phyloP scores from a whole-genome alignment of 2,797 vertebrate species.

The Arrhamphus sclerolepis region DNA sequence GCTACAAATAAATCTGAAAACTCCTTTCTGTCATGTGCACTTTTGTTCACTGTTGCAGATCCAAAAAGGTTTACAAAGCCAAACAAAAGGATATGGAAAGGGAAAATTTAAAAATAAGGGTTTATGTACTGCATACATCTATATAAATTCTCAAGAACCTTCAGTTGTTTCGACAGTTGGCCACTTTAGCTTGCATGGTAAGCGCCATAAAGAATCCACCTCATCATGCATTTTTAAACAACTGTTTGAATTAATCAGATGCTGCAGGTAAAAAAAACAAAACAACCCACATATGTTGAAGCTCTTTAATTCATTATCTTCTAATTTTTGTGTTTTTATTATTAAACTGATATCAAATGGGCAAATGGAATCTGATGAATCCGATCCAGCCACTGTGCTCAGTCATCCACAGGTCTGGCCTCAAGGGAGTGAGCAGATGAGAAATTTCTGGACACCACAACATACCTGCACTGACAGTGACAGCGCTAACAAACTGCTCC shows the following conservation, averaged over 20 bases:
- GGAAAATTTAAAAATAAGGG: conserved; percentile 25
- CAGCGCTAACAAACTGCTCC: conserved; percentile 89
- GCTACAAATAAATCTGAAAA: no score
- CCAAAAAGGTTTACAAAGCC: conserved; percentile 35
- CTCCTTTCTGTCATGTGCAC: no score
- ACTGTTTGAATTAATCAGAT: conserved; percentile 26
- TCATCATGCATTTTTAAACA: conserved; percentile 58
- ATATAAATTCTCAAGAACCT: conserved; percentile 32
- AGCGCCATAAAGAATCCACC: conserved; percentile 25
- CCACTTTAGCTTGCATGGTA: conserved; percentile 35
- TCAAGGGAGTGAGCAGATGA: conserved; percentile 41
- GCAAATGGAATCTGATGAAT: conserved; percentile 33
- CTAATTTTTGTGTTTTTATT: conserved; percentile 15
- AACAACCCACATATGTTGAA: conserved; percentile 20
- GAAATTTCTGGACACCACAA: conserved; percentile 23
- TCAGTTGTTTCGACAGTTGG: conserved; percentile 34
- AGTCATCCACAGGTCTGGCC: conserved; percentile 32
- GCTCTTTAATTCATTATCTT: conserved; percentile 12
- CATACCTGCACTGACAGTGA: conserved; percentile 90
- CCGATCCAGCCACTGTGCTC: conserved; percentile 18
- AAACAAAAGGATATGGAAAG: conserved; percentile 33
- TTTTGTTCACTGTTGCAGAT: conserved; percentile 16
- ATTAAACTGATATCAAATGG: neutral
- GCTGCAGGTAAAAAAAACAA: conserved; percentile 23
- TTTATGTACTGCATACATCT: conserved; percentile 9